phyloP scores from a whole-genome alignment of 2,797 vertebrate species.

The Bufotes viridis region DNA sequence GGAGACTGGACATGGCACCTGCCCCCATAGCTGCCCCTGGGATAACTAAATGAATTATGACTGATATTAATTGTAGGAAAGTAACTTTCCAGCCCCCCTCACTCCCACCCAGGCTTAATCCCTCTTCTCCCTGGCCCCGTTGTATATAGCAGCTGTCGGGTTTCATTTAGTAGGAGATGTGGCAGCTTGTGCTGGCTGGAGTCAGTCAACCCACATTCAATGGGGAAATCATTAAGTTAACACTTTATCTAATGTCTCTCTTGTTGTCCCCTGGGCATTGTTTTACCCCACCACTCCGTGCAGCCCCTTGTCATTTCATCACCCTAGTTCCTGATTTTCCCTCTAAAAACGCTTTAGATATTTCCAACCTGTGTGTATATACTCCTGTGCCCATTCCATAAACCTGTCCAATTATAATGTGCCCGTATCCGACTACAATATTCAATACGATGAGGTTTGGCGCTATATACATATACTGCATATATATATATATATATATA shows the following conservation, averaged over 20 bases:
- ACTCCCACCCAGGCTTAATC: slow-evolving; percentile 75
- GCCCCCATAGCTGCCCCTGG: background rate
- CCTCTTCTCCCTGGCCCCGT: slow-evolving; percentile 81
- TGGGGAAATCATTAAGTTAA: slow-evolving; percentile 94
- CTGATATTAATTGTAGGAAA: slow-evolving; percentile 65
- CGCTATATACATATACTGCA: background rate
- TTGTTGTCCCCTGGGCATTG: slow-evolving; percentile 81
- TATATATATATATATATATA: no score
- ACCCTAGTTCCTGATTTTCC: slow-evolving; percentile 58
- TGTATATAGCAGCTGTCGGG: slow-evolving; percentile 87
- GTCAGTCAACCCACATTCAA: slow-evolving; percentile 86
- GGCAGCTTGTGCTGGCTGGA: slow-evolving; percentile 86
- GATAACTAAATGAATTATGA: background rate
- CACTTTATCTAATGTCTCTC: slow-evolving; percentile 90
- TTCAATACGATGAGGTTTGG: background rate
- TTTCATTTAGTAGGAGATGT: slow-evolving; percentile 84
- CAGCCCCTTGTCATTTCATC: slow-evolving; percentile 41
- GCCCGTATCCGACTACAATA: background rate
- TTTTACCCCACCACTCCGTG: slow-evolving; percentile 73
- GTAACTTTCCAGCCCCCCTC: slow-evolving; percentile 62
- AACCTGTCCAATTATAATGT: background rate
- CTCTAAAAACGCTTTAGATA: background rate
- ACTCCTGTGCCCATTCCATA: background rate
- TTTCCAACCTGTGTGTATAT: background rate
- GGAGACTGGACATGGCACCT: slow-evolving; percentile 34